Evolutionary conservation across 92 coral and sea anemone species (phyloP).

Genomic region (Desmophyllum pertusum): DNA sequence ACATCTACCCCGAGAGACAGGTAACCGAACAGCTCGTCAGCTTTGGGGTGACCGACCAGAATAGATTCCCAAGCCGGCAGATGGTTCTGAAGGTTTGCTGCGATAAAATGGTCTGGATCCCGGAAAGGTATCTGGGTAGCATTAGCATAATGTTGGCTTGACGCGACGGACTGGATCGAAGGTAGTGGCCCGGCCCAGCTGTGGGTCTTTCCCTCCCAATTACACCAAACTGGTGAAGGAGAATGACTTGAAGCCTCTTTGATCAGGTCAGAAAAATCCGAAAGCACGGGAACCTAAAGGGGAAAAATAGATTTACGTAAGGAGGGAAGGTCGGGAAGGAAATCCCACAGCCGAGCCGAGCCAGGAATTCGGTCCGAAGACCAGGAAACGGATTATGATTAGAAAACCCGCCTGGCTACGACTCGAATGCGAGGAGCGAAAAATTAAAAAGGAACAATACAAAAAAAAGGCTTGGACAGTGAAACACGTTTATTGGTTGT

Average conservation of each 20-base stretch:
- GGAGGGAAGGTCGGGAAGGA: not conserved
- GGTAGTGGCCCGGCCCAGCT: conserved; percentile 49
- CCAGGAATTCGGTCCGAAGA: conserved; percentile 10
- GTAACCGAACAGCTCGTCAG: no score
- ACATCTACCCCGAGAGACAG: no score
- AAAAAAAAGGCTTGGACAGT: no score
- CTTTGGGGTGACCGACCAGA: no score
- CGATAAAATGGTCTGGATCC: no score
- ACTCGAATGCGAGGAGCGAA: conserved; percentile 2
- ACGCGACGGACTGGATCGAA: conserved; percentile 34
- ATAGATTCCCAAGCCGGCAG: conserved; percentile 32
- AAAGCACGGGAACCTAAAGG: not conserved
- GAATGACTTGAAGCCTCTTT: not conserved
- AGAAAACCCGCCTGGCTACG: not conserved
- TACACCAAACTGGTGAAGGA: conserved; percentile 11
- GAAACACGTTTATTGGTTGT: no score
- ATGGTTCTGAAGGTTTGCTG: conserved; percentile 29
- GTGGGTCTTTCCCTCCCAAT: conserved; percentile 43
- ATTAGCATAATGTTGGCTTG: conserved; percentile 20
- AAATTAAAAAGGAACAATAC: no score
- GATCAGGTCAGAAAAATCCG: conserved; percentile 7
- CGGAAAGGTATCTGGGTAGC: no score
- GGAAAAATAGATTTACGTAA: not conserved
- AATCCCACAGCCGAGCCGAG: conserved; percentile 1
- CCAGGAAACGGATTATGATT: conserved; percentile 6